Percentiles rank a stretch among this genome's conserved stretches.
These are phyloP conservation scores for Pocillopora verrucosa DNA, from an alignment of 64 coral and sea anemone genomes.

Conservation along the genomic window DNA sequence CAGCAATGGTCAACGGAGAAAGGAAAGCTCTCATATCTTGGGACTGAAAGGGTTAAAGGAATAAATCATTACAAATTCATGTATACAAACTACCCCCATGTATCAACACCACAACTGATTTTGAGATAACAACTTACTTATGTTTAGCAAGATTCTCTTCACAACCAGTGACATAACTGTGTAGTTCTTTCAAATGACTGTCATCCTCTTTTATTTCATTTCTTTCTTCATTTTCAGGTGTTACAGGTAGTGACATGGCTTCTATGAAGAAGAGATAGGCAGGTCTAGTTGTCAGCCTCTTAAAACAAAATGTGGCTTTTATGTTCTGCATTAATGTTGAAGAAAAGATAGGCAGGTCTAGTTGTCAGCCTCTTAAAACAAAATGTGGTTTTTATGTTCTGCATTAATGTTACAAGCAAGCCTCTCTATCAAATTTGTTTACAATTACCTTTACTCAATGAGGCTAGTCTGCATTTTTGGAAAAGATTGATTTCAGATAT, in stretches of 20 bases:
- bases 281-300: not conserved
- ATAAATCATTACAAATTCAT: too few relatives aligned
- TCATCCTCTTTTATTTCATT: constrained; percentile 12
- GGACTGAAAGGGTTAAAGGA: too few relatives aligned
- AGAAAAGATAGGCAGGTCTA: not conserved
- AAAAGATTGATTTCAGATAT: not conserved
- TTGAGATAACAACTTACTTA: constrained; percentile 27
- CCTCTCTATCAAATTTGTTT: too few relatives aligned
- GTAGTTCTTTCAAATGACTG: constrained; percentile 33
- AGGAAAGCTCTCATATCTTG: too few relatives aligned
- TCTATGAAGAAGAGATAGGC: constrained; percentile 4
- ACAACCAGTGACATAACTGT: constrained; percentile 18
- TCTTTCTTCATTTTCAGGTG: not conserved
- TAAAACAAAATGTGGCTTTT: not conserved
- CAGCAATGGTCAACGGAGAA: too few relatives aligned
- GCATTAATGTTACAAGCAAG: too few relatives aligned
- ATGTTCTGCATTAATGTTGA: too few relatives aligned
- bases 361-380: not conserved
- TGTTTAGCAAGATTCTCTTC: constrained; percentile 52
- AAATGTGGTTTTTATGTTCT: too few relatives aligned
- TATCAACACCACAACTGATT: too few relatives aligned
- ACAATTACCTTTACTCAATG: too few relatives aligned
- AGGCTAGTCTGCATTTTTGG: too few relatives aligned
- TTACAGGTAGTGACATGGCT: not conserved
- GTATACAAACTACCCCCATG: too few relatives aligned